Evolutionary conservation across 2,113 vertebrate genomes (phyloP).

Genomic region (Aplodontia rufa): DNA sequence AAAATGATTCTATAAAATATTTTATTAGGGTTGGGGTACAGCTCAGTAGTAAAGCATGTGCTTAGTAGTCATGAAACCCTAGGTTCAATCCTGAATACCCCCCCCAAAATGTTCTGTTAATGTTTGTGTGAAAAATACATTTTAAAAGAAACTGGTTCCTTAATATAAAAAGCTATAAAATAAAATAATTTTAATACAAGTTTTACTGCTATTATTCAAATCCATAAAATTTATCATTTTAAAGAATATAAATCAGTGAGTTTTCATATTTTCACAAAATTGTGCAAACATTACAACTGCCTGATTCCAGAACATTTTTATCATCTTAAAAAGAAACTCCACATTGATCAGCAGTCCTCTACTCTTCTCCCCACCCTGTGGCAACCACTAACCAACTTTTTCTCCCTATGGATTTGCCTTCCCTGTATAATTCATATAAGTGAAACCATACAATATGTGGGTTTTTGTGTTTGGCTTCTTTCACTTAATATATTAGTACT

Average conservation of each 20-base stretch:
- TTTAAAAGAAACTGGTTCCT: not conserved
- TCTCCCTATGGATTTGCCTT: not conserved
- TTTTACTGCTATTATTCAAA: not conserved
- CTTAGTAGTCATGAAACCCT: not conserved
- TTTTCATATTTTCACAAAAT: not conserved
- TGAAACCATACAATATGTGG: not conserved
- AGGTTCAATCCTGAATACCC: not conserved
- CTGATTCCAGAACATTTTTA: not conserved
- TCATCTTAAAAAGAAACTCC: not conserved
- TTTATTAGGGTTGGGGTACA: not conserved
- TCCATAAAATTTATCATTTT: not conserved
- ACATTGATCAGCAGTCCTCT: not conserved
- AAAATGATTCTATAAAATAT: not conserved
- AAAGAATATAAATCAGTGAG: not conserved
- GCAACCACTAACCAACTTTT: not conserved
- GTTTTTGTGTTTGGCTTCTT: not conserved
- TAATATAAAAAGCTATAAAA: not conserved
- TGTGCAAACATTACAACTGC: not conserved
- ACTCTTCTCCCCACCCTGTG: not conserved
- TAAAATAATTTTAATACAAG: not conserved
- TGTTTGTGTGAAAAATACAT: not conserved
- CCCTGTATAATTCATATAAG: not conserved
- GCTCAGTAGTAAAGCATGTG: not conserved
- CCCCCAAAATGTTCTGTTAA: not conserved
- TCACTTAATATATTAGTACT: not conserved